Base-by-base conservation (phyloP, 2,797 vertebrate species). In the Enteromius argenteus region DNA sequence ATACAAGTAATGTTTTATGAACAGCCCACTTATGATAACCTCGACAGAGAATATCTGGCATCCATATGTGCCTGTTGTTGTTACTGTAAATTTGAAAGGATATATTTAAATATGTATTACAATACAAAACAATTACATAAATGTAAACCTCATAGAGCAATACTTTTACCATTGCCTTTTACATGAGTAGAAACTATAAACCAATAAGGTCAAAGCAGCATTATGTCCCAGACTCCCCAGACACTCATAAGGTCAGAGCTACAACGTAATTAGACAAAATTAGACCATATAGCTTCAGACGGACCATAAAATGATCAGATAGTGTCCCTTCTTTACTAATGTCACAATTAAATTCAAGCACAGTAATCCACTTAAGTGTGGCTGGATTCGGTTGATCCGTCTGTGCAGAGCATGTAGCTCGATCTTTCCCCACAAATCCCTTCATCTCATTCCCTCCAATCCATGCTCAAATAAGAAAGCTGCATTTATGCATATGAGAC, bases 261-360 rank as follows among this genome's bases (percentile, higher is more conserved):
- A 82, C 75, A 76, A 79, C 5, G 49, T 51, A 71, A 75, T 84
- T 87, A 68, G 67, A 83, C 79, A 78, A 85, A 84, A 85, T 80
- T 84, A 89, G 77, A 53, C 74, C 72, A 90, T 83, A 62, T 85
- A 83, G 77, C 71, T 74, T 90, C 85, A 84, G 85, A 89, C 66
- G 19, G 86, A 91, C 30, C 58, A 51, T 56, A 74, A 30, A 62
- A 66, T 49, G 13, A 76, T 77, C 76, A 37, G 30, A 66, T 51
- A 51, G n/a, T 35, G 23, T 66, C 42, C 87, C 39, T 66, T 60
- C 42, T 77, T 79, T 37, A 56, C 86, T 67, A 64, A 83, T 79
- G 74, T 67, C 85, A 44, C 86, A 89, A 90, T 90, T 79, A 71
- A 67, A 89, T 86, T 81, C 73, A 42, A 66, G 32, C 14, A 53